These are phyloP conservation scores for Platycnemis pennipes DNA, from an alignment of 2,888 invertebrate species.

Conservation along the genomic window DNA sequence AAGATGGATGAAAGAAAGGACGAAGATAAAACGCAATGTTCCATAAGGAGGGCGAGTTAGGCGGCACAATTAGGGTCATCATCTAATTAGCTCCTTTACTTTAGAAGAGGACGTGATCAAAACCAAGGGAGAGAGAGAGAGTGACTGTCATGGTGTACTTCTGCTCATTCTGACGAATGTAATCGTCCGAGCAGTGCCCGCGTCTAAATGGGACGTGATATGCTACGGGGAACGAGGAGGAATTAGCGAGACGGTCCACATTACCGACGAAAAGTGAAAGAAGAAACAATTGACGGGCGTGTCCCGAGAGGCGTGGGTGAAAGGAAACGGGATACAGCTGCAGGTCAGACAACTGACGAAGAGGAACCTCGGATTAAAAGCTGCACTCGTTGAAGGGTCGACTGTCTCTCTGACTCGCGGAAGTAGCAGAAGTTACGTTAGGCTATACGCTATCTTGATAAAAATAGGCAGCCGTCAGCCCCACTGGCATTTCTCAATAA, in stretches of 20 bases:
- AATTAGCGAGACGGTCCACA: not conserved
- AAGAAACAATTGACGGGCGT: not conserved
- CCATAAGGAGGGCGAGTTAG: not conserved
- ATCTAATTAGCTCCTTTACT: not conserved
- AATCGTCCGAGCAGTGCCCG: not conserved
- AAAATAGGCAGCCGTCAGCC: too few species aligned
- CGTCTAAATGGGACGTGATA: not conserved
- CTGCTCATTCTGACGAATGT: not conserved
- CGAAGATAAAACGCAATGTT: not conserved
- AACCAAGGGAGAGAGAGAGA: not conserved
- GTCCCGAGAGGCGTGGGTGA: not conserved
- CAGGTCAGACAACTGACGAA: not conserved
- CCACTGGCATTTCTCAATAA: too few species aligned
- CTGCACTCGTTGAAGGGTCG: not conserved
- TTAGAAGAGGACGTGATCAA: not conserved
- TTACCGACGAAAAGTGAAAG: constrained; percentile 30
- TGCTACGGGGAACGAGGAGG: not conserved
- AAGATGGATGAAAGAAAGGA: not conserved
- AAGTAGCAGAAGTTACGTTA: too few species aligned
- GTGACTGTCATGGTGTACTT: not conserved
- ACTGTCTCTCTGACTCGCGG: too few species aligned
- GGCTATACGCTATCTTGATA: too few species aligned
- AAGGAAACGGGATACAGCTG: constrained; percentile 12
- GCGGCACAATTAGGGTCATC: not conserved
- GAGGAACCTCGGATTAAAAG: not conserved